Evolutionary conservation across 2,888 invertebrate genomes (phyloP).

Genomic region (Ormyrus rosae): DNA sequence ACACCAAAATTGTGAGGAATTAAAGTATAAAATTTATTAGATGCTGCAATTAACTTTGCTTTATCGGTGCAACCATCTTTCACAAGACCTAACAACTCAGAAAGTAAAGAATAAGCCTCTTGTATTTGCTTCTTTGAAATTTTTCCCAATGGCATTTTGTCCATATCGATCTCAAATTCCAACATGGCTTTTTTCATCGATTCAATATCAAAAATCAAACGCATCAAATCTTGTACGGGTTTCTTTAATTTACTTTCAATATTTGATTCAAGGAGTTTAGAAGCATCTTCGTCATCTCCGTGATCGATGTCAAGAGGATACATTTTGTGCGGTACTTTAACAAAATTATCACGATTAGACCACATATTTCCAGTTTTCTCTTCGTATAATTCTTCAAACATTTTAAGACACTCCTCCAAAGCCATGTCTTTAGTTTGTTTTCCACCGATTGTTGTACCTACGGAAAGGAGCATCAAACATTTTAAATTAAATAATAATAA

Average conservation of each 20-base stretch:
- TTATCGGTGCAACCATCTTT: slow-evolving; percentile 76
- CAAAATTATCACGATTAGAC: slow-evolving; percentile 81
- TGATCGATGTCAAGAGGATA: slow-evolving; percentile 95
- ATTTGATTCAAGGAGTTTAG: slow-evolving; percentile 75
- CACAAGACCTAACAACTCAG: slow-evolving; percentile 81
- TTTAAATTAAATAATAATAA: not conserved
- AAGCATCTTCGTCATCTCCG: slow-evolving; percentile 78
- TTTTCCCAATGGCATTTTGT: slow-evolving; percentile 99
- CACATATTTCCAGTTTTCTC: slow-evolving; percentile 93
- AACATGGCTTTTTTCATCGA: slow-evolving; percentile 94
- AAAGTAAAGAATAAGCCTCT: slow-evolving; percentile 88
- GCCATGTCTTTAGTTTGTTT: slow-evolving; percentile 79
- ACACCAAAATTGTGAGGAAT: slow-evolving; percentile 97
- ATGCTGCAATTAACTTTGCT: slow-evolving; percentile 85
- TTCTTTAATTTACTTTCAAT: slow-evolving; percentile 83
- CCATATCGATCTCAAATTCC: slow-evolving; percentile 97
- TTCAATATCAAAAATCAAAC: slow-evolving; percentile 92
- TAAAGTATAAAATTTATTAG: slow-evolving; percentile 95
- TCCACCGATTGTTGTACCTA: slow-evolving; percentile 92
- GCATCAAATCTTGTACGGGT: slow-evolving; percentile 89
- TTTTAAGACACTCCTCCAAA: slow-evolving; percentile 79
- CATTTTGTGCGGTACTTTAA: slow-evolving; percentile 84
- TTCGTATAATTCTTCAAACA: slow-evolving; percentile 81
- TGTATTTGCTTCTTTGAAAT: slow-evolving; percentile 93
- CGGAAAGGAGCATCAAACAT: not conserved